Evolutionary conservation across 1,140 invertebrate genomes (phyloP).

Genomic region (Pogonomyrmex barbatus): DNA sequence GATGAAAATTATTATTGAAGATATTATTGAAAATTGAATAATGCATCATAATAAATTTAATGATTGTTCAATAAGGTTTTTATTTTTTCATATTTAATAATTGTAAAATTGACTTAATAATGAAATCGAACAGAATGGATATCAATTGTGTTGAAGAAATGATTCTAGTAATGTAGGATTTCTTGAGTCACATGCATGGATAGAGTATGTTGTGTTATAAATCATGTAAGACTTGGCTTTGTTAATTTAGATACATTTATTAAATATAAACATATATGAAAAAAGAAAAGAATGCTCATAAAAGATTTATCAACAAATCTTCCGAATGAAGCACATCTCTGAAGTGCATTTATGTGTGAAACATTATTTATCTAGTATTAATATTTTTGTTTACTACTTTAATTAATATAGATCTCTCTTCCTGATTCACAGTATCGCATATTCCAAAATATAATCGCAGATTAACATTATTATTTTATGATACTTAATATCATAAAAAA

Average conservation of each 20-base stretch:
- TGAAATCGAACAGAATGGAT: not conserved
- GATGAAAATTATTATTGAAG: not conserved
- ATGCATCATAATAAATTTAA: not conserved
- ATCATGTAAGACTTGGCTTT: slow-evolving; percentile 38
- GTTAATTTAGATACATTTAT: slow-evolving; percentile 49
- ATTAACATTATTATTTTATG: not conserved
- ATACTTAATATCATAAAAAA: slow-evolving; percentile 45
- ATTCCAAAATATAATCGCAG: slow-evolving; percentile 10
- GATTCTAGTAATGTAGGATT: not conserved
- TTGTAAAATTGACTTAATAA: not conserved
- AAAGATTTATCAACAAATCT: slow-evolving; percentile 14
- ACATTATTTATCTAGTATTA: not conserved
- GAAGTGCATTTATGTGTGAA: not conserved
- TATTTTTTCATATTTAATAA: not conserved
- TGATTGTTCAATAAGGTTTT: not conserved
- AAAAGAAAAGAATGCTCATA: slow-evolving; percentile 23
- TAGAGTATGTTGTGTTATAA: slow-evolving; percentile 36
- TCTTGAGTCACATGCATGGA: slow-evolving; percentile 22
- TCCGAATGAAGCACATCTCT: not conserved
- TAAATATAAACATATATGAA: slow-evolving; percentile 47
- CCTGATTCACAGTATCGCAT: not conserved
- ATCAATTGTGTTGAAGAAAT: not conserved
- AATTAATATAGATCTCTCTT: not conserved
- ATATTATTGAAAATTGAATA: not conserved
- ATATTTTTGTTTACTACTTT: not conserved